Evolutionary conservation across 2,797 vertebrate species (phyloP), one percentile per base, ranked within the genome.

Genomic region (Synaphobranchus kaupii): DNA sequence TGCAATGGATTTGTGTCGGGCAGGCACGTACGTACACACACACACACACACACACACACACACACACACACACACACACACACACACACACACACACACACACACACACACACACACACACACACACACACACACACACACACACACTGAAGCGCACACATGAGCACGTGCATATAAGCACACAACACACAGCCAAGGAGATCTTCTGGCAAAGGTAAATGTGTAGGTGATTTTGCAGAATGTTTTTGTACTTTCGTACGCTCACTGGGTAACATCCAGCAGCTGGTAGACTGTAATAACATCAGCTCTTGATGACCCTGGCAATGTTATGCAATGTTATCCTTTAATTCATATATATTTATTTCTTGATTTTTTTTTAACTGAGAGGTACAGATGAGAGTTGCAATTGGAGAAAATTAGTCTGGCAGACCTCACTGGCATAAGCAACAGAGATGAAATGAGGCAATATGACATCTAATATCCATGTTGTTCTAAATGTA

Each of bases 251-350:
- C 22, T 85, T 85, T 12, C 81, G 31, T 20, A n/a, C n/a, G 28
- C 73, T 78, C 50, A 28, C 34, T 84, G 39, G 52, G 83, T 81
- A 39, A 17, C 31, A 50, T 52, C 71, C 56, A 88, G 48, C 68
- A 44, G 44, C 71, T 82, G 20, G 73, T 81, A 88, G 31, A 68
- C 34, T 44, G 34, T 34, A 44, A 78, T 85, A 81, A 85, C 44
- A 48, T 34, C n/a, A n/a, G 84, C 20, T 84, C 12, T 20, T 48
- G 28, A 71, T 73, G 71, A 56, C 73, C 28, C 66, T 87, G 15
- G 15, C 6, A 78, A 39, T 20, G 71, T 86, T 85, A 81, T 81
- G 15, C 6, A 78, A 39, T 20, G 71, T 86, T 85, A 81, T 81
- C 56, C 80, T 88, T 82, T 47, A n/a, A 54, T 17, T 20, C 48